Evolutionary conservation across 2,888 invertebrate species (phyloP).

Genomic region (Drosophila testacea): DNA sequence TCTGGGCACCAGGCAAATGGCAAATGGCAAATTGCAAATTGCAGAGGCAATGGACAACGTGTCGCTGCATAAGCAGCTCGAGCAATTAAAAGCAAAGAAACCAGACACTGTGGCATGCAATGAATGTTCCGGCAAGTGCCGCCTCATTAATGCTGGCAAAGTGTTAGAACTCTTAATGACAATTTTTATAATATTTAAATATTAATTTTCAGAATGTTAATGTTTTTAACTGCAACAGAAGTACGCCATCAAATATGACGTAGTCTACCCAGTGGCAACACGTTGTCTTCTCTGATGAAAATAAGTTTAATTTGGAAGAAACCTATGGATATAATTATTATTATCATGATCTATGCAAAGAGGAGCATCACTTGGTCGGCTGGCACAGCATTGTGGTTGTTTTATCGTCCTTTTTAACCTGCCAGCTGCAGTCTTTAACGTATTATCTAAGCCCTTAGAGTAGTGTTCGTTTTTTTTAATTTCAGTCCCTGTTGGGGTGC

Average conservation of each 20-base stretch:
- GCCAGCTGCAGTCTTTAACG: too few relatives aligned
- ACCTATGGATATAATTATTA: too few relatives aligned
- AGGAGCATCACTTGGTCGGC: too few relatives aligned
- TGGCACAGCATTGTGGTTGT: too few relatives aligned
- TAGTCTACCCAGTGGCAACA: background rate
- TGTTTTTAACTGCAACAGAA: background rate
- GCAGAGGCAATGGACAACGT: conserved; percentile 44
- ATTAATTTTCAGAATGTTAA: background rate
- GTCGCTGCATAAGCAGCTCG: conserved; percentile 68
- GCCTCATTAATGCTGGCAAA: conserved; percentile 62
- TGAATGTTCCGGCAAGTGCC: conserved; percentile 25
- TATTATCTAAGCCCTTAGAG: too few relatives aligned
- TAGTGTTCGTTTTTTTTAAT: too few relatives aligned
- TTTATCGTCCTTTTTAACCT: too few relatives aligned
- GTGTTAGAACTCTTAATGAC: conserved; percentile 15
- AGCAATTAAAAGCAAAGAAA: conserved; percentile 71
- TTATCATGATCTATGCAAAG: too few relatives aligned
- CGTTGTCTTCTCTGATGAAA: too few relatives aligned
- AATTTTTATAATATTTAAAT: conserved; percentile 2
- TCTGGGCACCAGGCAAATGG: conserved; percentile 56
- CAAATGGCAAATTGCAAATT: conserved; percentile 31
- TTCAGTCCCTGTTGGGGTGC: too few relatives aligned
- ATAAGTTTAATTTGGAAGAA: too few relatives aligned
- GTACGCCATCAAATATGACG: too few relatives aligned
- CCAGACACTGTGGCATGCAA: conserved; percentile 35